Conservation (phyloP, 2,113 vertebrate species). For the Aplodontia rufa region DNA sequence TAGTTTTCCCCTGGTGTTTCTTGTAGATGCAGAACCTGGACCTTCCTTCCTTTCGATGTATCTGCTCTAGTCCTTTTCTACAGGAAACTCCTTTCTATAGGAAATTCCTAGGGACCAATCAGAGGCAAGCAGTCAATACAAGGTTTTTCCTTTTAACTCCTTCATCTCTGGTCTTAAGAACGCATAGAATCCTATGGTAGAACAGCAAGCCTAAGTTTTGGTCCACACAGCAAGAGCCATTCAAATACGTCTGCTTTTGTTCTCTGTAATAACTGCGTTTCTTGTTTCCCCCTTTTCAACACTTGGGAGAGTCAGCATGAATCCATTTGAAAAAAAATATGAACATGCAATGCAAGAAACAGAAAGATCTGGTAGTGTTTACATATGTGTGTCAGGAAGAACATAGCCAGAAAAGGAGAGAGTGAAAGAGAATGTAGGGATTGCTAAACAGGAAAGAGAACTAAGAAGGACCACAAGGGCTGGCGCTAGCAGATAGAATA, state of each 20-base stretch:
- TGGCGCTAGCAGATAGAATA: not conserved
- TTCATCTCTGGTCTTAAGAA: not conserved
- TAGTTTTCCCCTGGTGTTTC: not conserved
- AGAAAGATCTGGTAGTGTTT: not conserved
- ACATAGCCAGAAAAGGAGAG: not conserved
- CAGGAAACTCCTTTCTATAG: slow-evolving; percentile 49
- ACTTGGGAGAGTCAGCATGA: not conserved
- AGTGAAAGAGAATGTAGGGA: not conserved
- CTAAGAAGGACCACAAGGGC: not conserved
- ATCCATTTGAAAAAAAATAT: not conserved
- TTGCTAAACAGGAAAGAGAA: not conserved
- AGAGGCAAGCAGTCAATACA: not conserved
- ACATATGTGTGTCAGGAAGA: not conserved
- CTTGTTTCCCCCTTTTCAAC: not conserved
- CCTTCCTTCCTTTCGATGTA: not conserved
- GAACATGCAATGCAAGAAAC: not conserved
- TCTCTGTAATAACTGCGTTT: not conserved
- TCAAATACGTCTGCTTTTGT: not conserved
- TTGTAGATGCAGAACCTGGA: not conserved
- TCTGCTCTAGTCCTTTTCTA: slow-evolving; percentile 42
- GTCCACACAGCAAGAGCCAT: not conserved
- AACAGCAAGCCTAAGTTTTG: not conserved
- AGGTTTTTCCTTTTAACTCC: slow-evolving; percentile 45
- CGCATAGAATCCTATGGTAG: not conserved
- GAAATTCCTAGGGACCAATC: slow-evolving; percentile 52